Conservation (phyloP, 2,888 invertebrate species). For the Leucoma salicis region DNA sequence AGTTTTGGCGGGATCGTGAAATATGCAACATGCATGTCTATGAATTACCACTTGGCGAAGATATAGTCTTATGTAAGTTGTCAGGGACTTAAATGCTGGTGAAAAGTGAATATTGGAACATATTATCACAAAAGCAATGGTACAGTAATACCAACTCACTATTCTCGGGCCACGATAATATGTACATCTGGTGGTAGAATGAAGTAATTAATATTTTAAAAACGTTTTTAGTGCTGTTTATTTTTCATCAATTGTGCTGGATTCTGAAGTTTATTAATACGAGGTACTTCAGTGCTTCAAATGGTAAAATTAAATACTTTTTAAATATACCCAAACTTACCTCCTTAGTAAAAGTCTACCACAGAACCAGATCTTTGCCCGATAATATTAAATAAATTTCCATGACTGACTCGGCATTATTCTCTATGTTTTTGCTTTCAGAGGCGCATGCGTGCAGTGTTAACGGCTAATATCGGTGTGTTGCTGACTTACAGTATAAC, state of each 20-base stretch:
- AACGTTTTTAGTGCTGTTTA: too few species aligned
- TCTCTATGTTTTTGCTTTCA: constrained; percentile 79
- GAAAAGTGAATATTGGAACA: constrained; percentile 73
- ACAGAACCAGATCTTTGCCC: constrained; percentile 46
- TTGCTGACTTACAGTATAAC: constrained; percentile 64
- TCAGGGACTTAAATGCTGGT: constrained; percentile 9
- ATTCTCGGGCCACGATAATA: constrained; percentile 58
- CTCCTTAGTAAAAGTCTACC: constrained; percentile 32
- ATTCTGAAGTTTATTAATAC: too few species aligned
- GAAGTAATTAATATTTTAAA: too few species aligned
- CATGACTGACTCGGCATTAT: constrained; percentile 81
- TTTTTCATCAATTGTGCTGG: too few species aligned
- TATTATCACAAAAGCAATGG: constrained; percentile 61
- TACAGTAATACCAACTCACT: constrained; percentile 48
- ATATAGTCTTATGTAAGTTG: not conserved
- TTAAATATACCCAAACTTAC: too few species aligned
- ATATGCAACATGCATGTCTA: not conserved
- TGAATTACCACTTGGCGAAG: not conserved
- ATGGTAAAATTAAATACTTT: too few species aligned
- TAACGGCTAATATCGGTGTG: constrained; percentile 78
- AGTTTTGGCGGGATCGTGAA: not conserved
- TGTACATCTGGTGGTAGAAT: constrained; percentile 48
- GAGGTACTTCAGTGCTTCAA: too few species aligned
- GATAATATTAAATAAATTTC: constrained; percentile 67
- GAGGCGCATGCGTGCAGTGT: constrained; percentile 82